Conservation (phyloP, 1,140 invertebrate species). For the Cyclargus thomasi region DNA sequence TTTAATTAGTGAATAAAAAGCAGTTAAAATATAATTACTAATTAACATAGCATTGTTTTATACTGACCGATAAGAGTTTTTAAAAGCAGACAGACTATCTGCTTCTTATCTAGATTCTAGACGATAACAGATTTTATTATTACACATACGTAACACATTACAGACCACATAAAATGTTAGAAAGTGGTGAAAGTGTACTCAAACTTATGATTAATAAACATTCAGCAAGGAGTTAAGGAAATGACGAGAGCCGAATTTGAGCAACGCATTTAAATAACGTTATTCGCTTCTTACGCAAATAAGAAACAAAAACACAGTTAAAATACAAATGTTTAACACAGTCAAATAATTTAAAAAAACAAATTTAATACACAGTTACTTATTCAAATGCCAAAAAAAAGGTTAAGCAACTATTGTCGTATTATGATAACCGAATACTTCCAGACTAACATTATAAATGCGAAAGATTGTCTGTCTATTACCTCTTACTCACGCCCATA, state of each 20-base stretch:
- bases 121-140: background rate
- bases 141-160: background rate
- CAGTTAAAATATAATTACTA: background rate
- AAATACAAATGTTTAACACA: too few species aligned
- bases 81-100: background rate
- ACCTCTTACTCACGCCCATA: too few species aligned
- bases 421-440: too few species aligned
- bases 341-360: too few species aligned
- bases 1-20: background rate
- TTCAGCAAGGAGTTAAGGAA: background rate
- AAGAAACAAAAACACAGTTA: too few species aligned
- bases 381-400: too few species aligned
- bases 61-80: constrained; percentile 7
- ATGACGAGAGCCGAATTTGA: too few species aligned
- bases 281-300: background rate
- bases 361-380: too few species aligned
- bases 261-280: background rate
- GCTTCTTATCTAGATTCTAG: background rate
- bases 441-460: too few species aligned
- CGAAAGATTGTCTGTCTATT: too few species aligned
- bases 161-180: background rate
- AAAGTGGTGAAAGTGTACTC: background rate
- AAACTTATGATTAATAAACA: background rate
- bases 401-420: too few species aligned
- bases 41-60: background rate